phyloP scores from a whole-genome alignment of 1,140 invertebrate genomes.

The Chrysoperla carnea region DNA sequence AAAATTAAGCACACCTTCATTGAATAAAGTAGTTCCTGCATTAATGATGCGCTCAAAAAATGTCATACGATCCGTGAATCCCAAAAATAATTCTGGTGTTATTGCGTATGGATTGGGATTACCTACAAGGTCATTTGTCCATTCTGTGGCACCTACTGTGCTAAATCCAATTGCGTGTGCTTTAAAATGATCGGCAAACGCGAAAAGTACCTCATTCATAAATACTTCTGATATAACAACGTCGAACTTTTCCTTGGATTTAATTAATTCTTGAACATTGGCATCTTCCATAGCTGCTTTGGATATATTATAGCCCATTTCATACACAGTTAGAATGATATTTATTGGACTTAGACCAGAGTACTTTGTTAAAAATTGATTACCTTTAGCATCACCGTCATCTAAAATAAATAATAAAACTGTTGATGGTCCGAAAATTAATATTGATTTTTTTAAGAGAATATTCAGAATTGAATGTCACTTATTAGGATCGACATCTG shows the following conservation, averaged over 20 bases:
- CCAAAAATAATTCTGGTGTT: conserved; percentile 17
- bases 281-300: conserved; percentile 1
- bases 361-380: too few species aligned
- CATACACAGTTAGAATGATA: not conserved
- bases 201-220: conserved; percentile 21
- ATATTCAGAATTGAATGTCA: too few species aligned
- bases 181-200: conserved; percentile 19
- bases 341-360: too few species aligned
- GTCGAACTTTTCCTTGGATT: conserved; percentile 21
- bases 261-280: conserved; percentile 14
- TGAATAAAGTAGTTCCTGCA: not conserved
- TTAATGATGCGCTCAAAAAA: conserved; percentile 11
- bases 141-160: conserved; percentile 18
- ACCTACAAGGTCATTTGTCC: conserved; percentile 21
- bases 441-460: too few species aligned
- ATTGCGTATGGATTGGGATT: conserved; percentile 19
- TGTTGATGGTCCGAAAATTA: too few species aligned
- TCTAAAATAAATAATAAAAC: too few species aligned
- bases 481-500: too few species aligned
- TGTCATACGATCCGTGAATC: conserved; percentile 19
- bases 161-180: conserved; percentile 19
- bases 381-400: too few species aligned
- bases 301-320: not conserved
- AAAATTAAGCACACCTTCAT: conserved; percentile 4
- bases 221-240: conserved; percentile 22